Conservation (phyloP, 2,113 vertebrate genomes). For the Rhynchomys soricoides region DNA sequence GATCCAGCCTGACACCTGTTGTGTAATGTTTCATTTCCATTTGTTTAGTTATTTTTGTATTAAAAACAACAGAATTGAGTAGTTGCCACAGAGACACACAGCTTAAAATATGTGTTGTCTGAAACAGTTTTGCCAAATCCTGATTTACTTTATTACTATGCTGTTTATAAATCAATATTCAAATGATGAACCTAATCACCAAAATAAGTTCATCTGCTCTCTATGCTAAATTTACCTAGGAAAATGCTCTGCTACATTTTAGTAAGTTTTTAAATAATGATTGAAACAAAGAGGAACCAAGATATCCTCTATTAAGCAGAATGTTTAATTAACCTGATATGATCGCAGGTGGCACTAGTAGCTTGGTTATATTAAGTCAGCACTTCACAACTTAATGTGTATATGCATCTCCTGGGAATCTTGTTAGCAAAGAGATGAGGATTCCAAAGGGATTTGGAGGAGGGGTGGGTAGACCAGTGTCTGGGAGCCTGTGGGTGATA, state of each 20-base stretch:
- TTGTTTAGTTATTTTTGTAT: slow-evolving; percentile 1
- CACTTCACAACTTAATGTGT: background rate
- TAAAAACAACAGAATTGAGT: background rate
- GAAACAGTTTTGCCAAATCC: background rate
- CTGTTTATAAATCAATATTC: background rate
- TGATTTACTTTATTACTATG: background rate
- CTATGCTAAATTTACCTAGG: background rate
- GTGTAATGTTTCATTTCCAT: background rate
- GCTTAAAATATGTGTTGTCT: background rate
- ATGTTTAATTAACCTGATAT: slow-evolving; percentile 25
- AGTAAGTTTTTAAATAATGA: slow-evolving; percentile 47
- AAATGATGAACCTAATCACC: background rate
- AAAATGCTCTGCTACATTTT: background rate
- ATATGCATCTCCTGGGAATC: background rate
- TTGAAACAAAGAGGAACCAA: slow-evolving; percentile 47
- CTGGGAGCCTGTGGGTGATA: background rate
- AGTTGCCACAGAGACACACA: background rate
- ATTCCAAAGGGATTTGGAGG: background rate
- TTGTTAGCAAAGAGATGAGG: background rate
- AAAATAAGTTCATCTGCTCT: background rate
- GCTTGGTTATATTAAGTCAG: background rate
- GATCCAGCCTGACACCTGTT: background rate
- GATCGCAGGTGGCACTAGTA: background rate
- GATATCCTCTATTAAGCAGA: slow-evolving; percentile 44
- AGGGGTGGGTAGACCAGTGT: background rate